A percentile compares a stretch with the other conserved stretches of the same genome.
These are phyloP conservation scores for Malachius bipustulatus DNA, from an alignment of 2,888 invertebrate species.

Conservation along the genomic window DNA sequence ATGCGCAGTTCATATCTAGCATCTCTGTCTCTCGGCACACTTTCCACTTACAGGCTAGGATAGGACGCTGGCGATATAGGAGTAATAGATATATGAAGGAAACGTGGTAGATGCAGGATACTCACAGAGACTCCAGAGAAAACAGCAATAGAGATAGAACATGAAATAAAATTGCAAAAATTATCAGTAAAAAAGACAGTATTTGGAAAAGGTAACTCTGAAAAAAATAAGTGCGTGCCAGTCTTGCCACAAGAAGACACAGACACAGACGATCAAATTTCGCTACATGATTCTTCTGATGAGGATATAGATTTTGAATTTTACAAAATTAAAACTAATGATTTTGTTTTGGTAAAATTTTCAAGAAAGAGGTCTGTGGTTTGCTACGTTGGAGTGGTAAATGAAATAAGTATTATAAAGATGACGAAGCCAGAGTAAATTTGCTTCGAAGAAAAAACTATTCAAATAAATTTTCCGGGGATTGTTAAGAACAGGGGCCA, in stretches of 20 bases:
- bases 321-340: neutral
- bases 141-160: slow-evolving; percentile 2
- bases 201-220: slow-evolving; percentile 1
- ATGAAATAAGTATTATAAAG: slow-evolving; percentile 3
- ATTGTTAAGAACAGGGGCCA: no score
- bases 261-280: neutral
- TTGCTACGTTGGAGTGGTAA: neutral
- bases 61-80: no score
- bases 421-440: slow-evolving; percentile 2
- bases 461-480: neutral
- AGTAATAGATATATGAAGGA: no score
- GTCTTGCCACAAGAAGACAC: no score
- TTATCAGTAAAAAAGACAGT: slow-evolving; percentile 1
- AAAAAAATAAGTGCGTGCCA: slow-evolving; percentile 1
- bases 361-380: neutral
- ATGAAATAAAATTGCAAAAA: slow-evolving; percentile 1
- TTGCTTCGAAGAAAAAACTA: neutral
- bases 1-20: no score
- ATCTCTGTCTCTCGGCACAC: no score
- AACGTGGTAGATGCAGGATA: slow-evolving; percentile 2
- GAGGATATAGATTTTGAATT: neutral
- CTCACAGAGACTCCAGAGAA: slow-evolving; percentile 2
- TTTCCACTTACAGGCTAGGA: no score
- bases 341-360: slow-evolving; percentile 2
- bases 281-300: slow-evolving; percentile 1